Percentiles rank a stretch among this genome's conserved stretches.
Conservation (phyloP, 2,888 invertebrate species). For the Drosophila multiciliata region DNA sequence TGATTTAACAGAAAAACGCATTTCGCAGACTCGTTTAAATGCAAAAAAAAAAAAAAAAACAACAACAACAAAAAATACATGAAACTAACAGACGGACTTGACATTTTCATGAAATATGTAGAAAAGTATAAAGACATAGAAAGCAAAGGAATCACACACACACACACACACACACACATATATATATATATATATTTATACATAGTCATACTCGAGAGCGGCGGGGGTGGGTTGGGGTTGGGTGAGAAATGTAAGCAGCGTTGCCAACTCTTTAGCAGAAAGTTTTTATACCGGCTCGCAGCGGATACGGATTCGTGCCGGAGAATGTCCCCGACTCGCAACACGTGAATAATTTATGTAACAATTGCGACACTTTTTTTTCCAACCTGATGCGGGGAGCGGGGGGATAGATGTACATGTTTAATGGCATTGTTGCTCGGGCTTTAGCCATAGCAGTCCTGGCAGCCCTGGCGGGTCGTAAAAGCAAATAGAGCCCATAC, state of each 20-base stretch:
- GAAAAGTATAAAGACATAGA: conserved; percentile 20
- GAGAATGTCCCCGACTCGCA: conserved; percentile 40
- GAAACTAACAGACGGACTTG: conserved; percentile 74
- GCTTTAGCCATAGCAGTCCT: conserved; percentile 34
- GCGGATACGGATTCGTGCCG: conserved; percentile 33
- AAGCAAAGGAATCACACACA: not conserved
- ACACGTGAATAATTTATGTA: conserved; percentile 76
- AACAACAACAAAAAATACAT: conserved; percentile 28
- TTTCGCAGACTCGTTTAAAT: conserved; percentile 19
- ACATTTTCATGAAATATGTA: conserved; percentile 73
- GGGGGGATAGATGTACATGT: conserved; percentile 54
- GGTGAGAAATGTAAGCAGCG: conserved; percentile 10
- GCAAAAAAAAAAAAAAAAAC: conserved; percentile 22
- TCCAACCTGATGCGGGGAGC: not conserved
- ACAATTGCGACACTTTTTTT: conserved; percentile 78
- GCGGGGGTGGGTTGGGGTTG: not conserved
- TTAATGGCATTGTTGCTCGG: conserved; percentile 78
- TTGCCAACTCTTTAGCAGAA: conserved; percentile 67
- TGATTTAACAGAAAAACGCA: conserved; percentile 17
- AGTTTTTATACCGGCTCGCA: conserved; percentile 38
- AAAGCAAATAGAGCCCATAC: conserved; percentile 74
- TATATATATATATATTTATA: conserved; percentile 2
- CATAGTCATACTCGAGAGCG: conserved; percentile 12
- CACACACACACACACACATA: not conserved
- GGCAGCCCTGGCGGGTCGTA: conserved; percentile 70